A percentile compares a stretch with the other conserved stretches of the same genome.
These are phyloP conservation scores for Callitettix versicolor DNA, from an alignment of 1,140 invertebrate species.

Conservation along the genomic window DNA sequence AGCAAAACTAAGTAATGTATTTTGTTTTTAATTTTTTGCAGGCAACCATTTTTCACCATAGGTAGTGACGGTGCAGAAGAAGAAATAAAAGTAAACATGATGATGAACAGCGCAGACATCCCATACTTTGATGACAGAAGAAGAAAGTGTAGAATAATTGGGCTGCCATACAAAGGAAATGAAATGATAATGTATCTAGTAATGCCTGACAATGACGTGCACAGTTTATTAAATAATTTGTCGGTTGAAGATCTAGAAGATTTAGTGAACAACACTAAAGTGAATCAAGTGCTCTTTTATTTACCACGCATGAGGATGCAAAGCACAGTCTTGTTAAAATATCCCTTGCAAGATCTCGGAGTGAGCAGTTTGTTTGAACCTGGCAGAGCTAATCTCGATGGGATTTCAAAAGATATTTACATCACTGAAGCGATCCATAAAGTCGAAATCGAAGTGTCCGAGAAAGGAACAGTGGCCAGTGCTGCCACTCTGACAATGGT, in stretches of 20 bases:
- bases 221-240: slow-evolving; percentile 36
- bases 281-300: slow-evolving; percentile 39
- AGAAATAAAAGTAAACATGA: slow-evolving; percentile 45
- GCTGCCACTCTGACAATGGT: slow-evolving; percentile 47
- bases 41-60: slow-evolving; percentile 39
- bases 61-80: slow-evolving; percentile 29
- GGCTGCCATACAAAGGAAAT: slow-evolving; percentile 57
- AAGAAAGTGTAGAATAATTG: slow-evolving; percentile 49
- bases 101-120: slow-evolving; percentile 47
- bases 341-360: slow-evolving; percentile 41
- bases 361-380: slow-evolving; percentile 47
- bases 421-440: slow-evolving; percentile 52
- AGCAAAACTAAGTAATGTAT: too few relatives aligned
- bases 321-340: slow-evolving; percentile 40
- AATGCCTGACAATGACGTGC: slow-evolving; percentile 40
- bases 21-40: too few relatives aligned
- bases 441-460: slow-evolving; percentile 49
- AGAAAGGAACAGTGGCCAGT: slow-evolving; percentile 60
- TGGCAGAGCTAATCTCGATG: slow-evolving; percentile 39
- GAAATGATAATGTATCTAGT: slow-evolving; percentile 57
- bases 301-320: slow-evolving; percentile 58
- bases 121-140: slow-evolving; percentile 42
- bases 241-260: slow-evolving; percentile 36
- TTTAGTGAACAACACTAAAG: slow-evolving; percentile 38
- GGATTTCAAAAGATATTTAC: slow-evolving; percentile 37